Conservation (phyloP, 2,888 invertebrate species). For the Lysandra coridon region DNA sequence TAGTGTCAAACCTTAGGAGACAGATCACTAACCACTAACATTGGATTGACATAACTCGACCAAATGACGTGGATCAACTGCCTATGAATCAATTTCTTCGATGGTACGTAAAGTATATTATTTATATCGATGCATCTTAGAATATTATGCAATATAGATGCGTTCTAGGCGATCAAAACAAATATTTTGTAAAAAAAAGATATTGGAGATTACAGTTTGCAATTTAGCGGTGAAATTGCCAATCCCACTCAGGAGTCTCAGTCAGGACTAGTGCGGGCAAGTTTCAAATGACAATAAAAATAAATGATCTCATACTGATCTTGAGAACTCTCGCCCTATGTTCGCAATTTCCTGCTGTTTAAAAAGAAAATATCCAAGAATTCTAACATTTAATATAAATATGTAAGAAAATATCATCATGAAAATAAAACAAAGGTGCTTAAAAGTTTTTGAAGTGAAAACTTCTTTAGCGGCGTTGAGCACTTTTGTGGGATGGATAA, state of each 20-base stretch:
- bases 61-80: too few relatives aligned
- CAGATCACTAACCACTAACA: too few relatives aligned
- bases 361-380: neutral
- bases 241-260: neutral
- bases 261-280: neutral
- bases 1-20: too few relatives aligned
- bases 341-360: neutral
- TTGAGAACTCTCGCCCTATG: neutral
- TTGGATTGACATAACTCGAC: too few relatives aligned
- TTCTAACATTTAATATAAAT: neutral
- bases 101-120: neutral
- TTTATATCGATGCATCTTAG: neutral
- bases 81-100: neutral
- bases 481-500: too few relatives aligned
- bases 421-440: neutral
- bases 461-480: too few relatives aligned
- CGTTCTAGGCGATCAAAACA: neutral
- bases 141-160: neutral
- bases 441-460: too few relatives aligned
- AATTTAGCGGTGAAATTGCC: slow-evolving; percentile 2
- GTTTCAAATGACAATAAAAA: slow-evolving; percentile 18
- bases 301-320: slow-evolving; percentile 5
- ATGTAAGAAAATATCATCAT: too few relatives aligned
- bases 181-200: neutral
- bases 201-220: neutral